Evolutionary conservation across 1,140 invertebrate species (phyloP).

Genomic region (Colletes gigas): DNA sequence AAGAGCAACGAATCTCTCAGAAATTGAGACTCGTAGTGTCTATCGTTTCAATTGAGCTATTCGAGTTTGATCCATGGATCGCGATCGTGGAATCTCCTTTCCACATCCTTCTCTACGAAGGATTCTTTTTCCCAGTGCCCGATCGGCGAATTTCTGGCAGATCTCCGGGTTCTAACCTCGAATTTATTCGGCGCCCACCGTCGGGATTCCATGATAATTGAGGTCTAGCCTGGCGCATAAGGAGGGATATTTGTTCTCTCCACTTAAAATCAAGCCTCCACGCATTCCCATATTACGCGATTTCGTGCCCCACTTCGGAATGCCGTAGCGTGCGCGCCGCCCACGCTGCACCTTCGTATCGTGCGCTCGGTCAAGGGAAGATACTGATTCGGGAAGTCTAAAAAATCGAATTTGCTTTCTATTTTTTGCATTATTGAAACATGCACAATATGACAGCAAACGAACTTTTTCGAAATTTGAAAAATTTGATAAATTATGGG

Average conservation of each 20-base stretch:
- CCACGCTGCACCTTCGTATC: constrained; percentile 61
- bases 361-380: background rate
- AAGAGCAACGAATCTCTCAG: background rate
- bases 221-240: constrained; percentile 56
- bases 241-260: constrained; percentile 69
- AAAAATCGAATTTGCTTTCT: too few species aligned
- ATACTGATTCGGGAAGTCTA: too few species aligned
- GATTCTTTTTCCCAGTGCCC: constrained; percentile 37
- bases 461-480: too few species aligned
- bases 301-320: constrained; percentile 61
- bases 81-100: background rate
- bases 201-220: constrained; percentile 71
- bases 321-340: constrained; percentile 69
- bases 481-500: too few species aligned
- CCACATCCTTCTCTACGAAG: too few species aligned
- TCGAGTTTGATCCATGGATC: background rate
- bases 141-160: constrained; percentile 26
- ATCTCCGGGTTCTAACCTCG: constrained; percentile 45
- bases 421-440: too few species aligned
- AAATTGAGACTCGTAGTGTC: background rate
- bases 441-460: too few species aligned
- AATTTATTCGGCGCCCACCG: constrained; percentile 58
- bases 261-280: constrained; percentile 66
- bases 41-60: background rate
- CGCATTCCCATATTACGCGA: constrained; percentile 71